A percentile compares a stretch with the other conserved stretches of the same genome.
Evolutionary conservation across 2,888 invertebrate genomes (phyloP).

Genomic region (Cremastobaeus sp.): DNA sequence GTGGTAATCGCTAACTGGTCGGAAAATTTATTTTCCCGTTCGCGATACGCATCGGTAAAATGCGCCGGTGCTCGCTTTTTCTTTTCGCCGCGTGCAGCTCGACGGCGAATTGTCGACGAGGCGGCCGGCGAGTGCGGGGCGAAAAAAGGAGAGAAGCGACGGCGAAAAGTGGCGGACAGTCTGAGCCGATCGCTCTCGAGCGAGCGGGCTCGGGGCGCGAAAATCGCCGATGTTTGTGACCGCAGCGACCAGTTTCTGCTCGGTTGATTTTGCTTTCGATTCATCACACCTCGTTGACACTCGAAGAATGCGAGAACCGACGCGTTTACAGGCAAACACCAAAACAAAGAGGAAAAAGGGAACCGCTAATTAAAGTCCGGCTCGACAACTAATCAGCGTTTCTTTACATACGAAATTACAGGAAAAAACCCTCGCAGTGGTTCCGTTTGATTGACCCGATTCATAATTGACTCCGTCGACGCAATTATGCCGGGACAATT

Average conservation of each 20-base stretch:
- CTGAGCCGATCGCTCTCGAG: constrained; percentile 74
- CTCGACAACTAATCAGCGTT: background rate
- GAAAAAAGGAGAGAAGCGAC: too few species aligned
- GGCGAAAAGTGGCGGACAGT: too few species aligned
- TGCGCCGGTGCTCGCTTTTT: background rate
- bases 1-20: constrained; percentile 45
- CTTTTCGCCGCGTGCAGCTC: too few species aligned
- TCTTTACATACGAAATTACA: background rate
- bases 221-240: constrained; percentile 59
- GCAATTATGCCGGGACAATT: too few species aligned
- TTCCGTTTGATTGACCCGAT: background rate
- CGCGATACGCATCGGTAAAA: constrained; percentile 13
- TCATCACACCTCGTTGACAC: constrained; percentile 30
- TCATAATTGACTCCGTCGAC: too few species aligned
- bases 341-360: too few species aligned
- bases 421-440: background rate
- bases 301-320: too few species aligned
- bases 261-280: constrained; percentile 31
- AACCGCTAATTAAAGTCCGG: background rate
- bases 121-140: too few species aligned
- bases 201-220: constrained; percentile 72
- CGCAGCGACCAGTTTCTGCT: constrained; percentile 45
- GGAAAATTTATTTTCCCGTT: constrained; percentile 45
- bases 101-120: too few species aligned
- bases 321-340: too few species aligned